These are phyloP conservation scores for Drosophila phalerata DNA, from an alignment of 2,888 invertebrate species.

Conservation along the genomic window DNA sequence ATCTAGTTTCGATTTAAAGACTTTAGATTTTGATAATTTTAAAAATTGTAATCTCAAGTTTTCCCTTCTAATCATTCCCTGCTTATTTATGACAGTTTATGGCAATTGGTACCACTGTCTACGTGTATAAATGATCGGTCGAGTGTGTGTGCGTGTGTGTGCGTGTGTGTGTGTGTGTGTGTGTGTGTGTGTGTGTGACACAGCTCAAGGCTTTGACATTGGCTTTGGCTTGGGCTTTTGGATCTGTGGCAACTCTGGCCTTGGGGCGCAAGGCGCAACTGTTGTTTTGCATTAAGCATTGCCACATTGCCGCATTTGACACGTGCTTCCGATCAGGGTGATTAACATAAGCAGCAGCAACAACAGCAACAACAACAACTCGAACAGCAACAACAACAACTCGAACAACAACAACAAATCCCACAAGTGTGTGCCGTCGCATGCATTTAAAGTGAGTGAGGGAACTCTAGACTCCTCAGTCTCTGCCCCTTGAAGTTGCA, in stretches of 20 bases:
- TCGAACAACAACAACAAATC: slow-evolving; percentile 67
- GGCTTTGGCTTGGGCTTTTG: not conserved
- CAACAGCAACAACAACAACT: slow-evolving; percentile 15
- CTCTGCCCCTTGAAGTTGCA: slow-evolving; percentile 6
- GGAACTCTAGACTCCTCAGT: not conserved
- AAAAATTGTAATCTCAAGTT: too few relatives aligned
- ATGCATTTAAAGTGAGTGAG: slow-evolving; percentile 64
- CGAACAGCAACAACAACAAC: slow-evolving; percentile 44
- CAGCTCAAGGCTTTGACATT: slow-evolving; percentile 12
- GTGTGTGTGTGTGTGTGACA: slow-evolving; percentile 6
- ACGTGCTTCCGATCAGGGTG: slow-evolving; percentile 84
- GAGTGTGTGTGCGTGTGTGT: not conserved
- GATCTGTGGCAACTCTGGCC: slow-evolving; percentile 41
- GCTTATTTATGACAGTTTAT: not conserved
- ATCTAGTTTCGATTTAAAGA: too few relatives aligned
- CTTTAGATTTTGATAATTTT: too few relatives aligned
- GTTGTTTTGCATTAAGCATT: slow-evolving; percentile 58
- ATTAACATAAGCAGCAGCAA: slow-evolving; percentile 60
- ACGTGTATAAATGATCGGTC: not conserved
- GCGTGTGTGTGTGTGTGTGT: slow-evolving; percentile 7
- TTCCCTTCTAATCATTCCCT: too few relatives aligned
- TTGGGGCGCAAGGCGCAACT: slow-evolving; percentile 49
- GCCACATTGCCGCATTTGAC: slow-evolving; percentile 80
- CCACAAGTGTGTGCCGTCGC: slow-evolving; percentile 75
- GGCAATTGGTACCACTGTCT: slow-evolving; percentile 1